phyloP scores from a whole-genome alignment of 2,888 invertebrate genomes.

The Caenorhabditis macrosperma region DNA sequence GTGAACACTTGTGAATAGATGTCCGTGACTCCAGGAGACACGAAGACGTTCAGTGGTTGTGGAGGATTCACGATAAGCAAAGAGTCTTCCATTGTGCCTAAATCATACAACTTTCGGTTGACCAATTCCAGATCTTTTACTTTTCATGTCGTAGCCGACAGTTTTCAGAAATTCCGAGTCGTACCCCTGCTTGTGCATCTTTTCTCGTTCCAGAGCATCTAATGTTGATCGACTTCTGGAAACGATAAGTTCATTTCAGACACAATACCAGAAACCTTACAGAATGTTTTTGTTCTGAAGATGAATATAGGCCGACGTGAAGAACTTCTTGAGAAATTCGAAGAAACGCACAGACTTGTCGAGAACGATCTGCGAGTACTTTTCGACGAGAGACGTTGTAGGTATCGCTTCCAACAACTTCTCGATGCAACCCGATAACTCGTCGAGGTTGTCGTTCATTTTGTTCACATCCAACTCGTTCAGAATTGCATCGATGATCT shows the following conservation, averaged over 20 bases:
- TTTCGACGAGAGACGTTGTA: conserved; percentile 46
- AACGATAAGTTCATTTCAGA: background rate
- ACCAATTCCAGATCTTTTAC: too few relatives aligned
- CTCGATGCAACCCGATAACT: conserved; percentile 33
- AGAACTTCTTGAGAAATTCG: conserved; percentile 52
- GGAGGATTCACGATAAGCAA: conserved; percentile 30
- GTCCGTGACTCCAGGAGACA: conserved; percentile 22
- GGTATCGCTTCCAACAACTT: conserved; percentile 31
- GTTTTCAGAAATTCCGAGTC: conserved; percentile 41
- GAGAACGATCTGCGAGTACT: conserved; percentile 37
- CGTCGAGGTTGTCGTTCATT: conserved; percentile 11
- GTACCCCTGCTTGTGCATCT: conserved; percentile 31
- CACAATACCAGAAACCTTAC: conserved; percentile 5
- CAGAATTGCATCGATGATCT: conserved; percentile 29
- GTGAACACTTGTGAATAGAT: conserved; percentile 55
- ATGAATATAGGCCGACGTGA: conserved; percentile 54
- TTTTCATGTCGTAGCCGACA: conserved; percentile 44
- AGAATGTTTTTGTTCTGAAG: conserved; percentile 10
- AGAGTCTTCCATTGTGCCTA: conserved; percentile 36
- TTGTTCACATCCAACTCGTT: conserved; percentile 21
- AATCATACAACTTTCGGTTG: too few relatives aligned
- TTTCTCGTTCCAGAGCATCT: conserved; percentile 30
- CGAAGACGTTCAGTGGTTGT: conserved; percentile 49
- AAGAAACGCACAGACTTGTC: conserved; percentile 48
- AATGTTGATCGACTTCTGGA: conserved; percentile 17